Evolutionary conservation across 2,888 invertebrate species (phyloP).

Genomic region (Brachyptera putata): DNA sequence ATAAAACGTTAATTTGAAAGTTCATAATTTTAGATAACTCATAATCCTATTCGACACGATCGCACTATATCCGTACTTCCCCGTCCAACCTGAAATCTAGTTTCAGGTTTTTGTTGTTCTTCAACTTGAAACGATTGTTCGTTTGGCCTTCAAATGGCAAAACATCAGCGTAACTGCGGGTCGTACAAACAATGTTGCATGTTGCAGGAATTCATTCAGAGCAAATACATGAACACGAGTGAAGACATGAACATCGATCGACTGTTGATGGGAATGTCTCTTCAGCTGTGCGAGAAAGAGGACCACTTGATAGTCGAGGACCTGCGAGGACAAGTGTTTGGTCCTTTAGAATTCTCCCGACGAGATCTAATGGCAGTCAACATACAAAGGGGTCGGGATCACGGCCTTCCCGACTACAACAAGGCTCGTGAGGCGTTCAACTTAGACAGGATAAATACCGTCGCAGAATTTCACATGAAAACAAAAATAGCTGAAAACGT

Average conservation of each 20-base stretch:
- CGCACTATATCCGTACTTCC: no score
- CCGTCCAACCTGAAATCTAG: no score
- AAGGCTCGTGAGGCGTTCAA: conserved; percentile 51
- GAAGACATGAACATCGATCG: conserved; percentile 48
- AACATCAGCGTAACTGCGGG: no score
- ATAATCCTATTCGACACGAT: no score
- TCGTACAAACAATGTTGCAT: no score
- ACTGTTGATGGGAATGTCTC: conserved; percentile 53
- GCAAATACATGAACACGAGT: conserved; percentile 10
- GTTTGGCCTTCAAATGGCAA: no score
- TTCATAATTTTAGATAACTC: no score
- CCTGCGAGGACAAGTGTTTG: conserved; percentile 52
- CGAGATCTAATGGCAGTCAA: conserved; percentile 57
- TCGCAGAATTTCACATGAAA: not conserved
- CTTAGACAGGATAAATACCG: conserved; percentile 37
- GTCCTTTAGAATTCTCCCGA: conserved; percentile 54
- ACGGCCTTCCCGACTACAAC: conserved; percentile 59
- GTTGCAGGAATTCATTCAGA: conserved; percentile 24
- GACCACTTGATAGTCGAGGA: conserved; percentile 56
- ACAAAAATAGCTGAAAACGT: no score
- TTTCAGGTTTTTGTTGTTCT: no score
- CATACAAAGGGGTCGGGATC: conserved; percentile 54
- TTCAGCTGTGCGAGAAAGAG: conserved; percentile 52
- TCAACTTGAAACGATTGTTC: no score
- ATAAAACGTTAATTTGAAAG: no score